Conservation (phyloP, 2,113 vertebrate species). For the Struthio camelus region DNA sequence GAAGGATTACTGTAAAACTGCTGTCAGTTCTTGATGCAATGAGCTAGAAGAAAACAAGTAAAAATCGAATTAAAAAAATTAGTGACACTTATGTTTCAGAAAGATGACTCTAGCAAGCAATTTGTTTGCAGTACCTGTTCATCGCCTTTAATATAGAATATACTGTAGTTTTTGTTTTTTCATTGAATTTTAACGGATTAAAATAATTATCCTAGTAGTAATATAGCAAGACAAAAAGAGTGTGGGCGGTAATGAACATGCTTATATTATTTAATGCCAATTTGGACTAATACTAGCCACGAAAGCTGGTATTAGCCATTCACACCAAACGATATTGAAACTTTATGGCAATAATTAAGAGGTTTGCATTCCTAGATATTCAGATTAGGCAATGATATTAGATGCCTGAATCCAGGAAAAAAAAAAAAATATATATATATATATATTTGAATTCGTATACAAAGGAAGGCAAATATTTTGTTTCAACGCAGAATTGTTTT, state of each 20-base stretch:
- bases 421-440: too few relatives aligned
- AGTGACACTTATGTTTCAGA: not conserved
- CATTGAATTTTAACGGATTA: not conserved
- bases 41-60: not conserved
- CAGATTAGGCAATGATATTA: not conserved
- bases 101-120: not conserved
- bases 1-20: not conserved
- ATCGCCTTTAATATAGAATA: not conserved
- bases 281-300: not conserved
- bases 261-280: not conserved
- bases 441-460: not conserved
- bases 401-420: not conserved
- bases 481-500: not conserved
- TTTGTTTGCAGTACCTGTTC: not conserved
- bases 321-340: not conserved
- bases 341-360: not conserved
- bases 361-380: not conserved
- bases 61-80: not conserved
- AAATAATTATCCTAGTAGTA: not conserved
- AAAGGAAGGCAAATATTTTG: not conserved
- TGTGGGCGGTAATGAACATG: not conserved
- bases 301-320: not conserved
- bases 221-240: not conserved
- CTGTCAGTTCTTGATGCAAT: not conserved
- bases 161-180: not conserved